Base-by-base conservation (phyloP, 2,797 vertebrate genomes). In the Cuniculus paca region DNA sequence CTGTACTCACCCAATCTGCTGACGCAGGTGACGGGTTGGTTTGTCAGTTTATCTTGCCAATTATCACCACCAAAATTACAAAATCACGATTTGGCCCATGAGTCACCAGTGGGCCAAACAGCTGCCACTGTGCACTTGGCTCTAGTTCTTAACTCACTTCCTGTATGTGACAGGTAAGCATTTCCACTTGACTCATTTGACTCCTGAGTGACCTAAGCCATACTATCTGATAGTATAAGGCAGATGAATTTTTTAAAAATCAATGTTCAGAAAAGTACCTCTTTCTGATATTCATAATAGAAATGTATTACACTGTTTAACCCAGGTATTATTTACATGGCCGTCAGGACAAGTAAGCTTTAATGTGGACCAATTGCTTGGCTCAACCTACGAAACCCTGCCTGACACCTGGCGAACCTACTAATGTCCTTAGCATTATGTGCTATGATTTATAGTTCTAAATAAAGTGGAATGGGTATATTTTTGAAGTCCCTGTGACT, bases 81-180 rank as follows among this genome's bases (percentile, higher is more conserved):
- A 97, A 98, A 97, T 96, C 85, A 39, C 91, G 97, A n/a, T 80
- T 95, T 96, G 97, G 93, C 75, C 86, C 83, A 94, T 98, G 98
- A 98, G 97, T 98, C 96, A 97, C n/a, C 94, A 97, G 97, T 96
- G 97, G 94, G 91, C 97, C 98, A 98, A 95, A 90, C 97, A 90
- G 96, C 94, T 96, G 98, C 70, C 96, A 97, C 83, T 95, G 82
- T 50, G 65, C 75, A 90, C 65, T 95, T 89, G 42, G 95, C 96
- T 88, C 75, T 94, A 95, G 97, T 97, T 97, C 98, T 95, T 94
- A 97, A 97, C 60, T 96, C 95, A 97, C 61, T 80, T 97, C 95
- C 94, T 97, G 92, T 0, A 0, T 97, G 94, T 95, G 92, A 97
- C 72, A 97, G 96, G 95, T 77, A 97, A 92, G 94, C 17, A 39